phyloP scores from a whole-genome alignment of 2,113 vertebrate genomes.

The Alligator mississippiensis region DNA sequence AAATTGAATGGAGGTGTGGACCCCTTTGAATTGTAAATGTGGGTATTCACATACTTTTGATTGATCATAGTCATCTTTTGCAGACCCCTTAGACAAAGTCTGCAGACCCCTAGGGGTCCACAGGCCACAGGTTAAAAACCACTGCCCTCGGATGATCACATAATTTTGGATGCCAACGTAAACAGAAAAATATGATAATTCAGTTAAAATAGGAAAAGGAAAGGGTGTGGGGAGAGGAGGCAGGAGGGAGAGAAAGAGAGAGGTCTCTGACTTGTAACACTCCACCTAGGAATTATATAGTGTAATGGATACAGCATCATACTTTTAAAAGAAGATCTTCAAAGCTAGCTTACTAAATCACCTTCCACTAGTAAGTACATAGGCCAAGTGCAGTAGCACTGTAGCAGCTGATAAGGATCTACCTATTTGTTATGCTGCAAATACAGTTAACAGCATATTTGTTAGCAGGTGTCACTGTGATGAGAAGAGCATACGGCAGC shows the following conservation, averaged over 20 bases:
- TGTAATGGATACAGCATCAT: constrained; percentile 33
- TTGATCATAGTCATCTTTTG: too few relatives aligned
- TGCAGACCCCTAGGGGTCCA: too few relatives aligned
- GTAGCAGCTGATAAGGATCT: constrained; percentile 43
- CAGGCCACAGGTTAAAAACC: too few relatives aligned
- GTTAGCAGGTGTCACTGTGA: constrained; percentile 74
- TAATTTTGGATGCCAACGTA: background rate
- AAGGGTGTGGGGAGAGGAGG: too few relatives aligned
- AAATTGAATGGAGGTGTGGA: too few relatives aligned
- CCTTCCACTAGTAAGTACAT: constrained; percentile 40
- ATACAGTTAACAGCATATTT: constrained; percentile 74
- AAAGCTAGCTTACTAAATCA: constrained; percentile 48
- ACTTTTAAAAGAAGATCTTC: constrained; percentile 47
- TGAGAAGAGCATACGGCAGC: constrained; percentile 73
- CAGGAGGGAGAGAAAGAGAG: constrained; percentile 31
- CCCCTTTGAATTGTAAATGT: too few relatives aligned
- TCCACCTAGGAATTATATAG: constrained; percentile 31
- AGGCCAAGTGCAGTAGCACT: constrained; percentile 15
- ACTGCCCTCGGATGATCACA: background rate
- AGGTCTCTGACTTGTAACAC: background rate
- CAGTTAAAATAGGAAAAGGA: too few relatives aligned
- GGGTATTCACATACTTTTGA: too few relatives aligned
- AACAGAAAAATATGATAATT: background rate
- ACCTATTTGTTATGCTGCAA: constrained; percentile 76
- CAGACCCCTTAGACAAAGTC: too few relatives aligned